Percentiles rank a stretch among this genome's conserved stretches.
These are phyloP conservation scores for Neopelma chrysocephalum DNA, from an alignment of 2,797 vertebrate genomes.

Conservation along the genomic window DNA sequence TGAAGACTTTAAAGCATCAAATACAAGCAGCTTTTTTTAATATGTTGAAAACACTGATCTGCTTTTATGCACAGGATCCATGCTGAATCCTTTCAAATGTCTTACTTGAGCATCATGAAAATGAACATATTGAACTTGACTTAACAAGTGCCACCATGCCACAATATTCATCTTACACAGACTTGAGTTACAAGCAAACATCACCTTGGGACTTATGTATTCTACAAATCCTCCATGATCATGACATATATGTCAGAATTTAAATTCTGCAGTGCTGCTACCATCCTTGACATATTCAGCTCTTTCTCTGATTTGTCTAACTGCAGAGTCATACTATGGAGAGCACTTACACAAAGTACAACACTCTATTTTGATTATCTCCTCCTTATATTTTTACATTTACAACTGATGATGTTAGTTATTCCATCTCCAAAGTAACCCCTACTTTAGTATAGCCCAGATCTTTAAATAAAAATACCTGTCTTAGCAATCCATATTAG, in stretches of 20 bases:
- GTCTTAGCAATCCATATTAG: neutral
- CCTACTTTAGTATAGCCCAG: neutral
- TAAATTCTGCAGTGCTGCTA: neutral
- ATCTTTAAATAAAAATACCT: neutral
- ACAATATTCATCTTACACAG: constrained; percentile 4
- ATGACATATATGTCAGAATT: constrained; percentile 21
- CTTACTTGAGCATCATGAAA: neutral
- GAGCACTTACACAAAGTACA: neutral
- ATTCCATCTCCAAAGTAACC: neutral
- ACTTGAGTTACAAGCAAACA: constrained; percentile 45
- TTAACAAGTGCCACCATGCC: constrained; percentile 42
- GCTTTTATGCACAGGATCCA: neutral
- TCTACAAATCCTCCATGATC: neutral
- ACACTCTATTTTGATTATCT: neutral
- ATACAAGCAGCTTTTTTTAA: neutral
- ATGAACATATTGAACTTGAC: constrained; percentile 47
- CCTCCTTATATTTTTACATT: neutral
- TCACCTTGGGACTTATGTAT: constrained; percentile 6
- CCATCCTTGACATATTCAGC: neutral
- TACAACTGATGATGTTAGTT: neutral
- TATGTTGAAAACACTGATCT: neutral
- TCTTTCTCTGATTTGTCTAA: neutral
- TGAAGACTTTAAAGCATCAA: neutral
- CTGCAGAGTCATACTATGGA: neutral
- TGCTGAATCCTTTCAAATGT: neutral